Conservation (phyloP, 2,113 vertebrate genomes). For the Bubo bubo region DNA sequence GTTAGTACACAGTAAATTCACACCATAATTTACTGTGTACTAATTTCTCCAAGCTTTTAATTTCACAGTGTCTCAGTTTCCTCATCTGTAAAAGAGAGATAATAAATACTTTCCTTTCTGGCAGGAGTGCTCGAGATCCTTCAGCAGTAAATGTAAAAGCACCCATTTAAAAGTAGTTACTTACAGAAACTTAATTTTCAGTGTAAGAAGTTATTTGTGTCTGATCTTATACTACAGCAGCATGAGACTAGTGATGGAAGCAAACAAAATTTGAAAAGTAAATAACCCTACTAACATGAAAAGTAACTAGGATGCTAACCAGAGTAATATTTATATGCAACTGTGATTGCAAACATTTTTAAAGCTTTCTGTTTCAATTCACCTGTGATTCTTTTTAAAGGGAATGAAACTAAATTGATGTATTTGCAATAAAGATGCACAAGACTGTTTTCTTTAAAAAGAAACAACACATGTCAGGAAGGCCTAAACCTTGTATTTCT, state of each 20-base stretch:
- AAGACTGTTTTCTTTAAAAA: neutral
- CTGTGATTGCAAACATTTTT: neutral
- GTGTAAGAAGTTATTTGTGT: slow-evolving; percentile 9
- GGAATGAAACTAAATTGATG: neutral
- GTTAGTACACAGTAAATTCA: slow-evolving; percentile 55
- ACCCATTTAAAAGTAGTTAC: slow-evolving; percentile 32
- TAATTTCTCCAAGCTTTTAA: slow-evolving; percentile 68
- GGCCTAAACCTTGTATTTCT: neutral
- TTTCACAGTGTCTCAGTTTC: slow-evolving; percentile 67
- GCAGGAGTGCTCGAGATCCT: neutral
- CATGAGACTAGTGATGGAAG: neutral
- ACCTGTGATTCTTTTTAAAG: neutral
- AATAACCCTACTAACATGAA: neutral
- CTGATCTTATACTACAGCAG: slow-evolving; percentile 3
- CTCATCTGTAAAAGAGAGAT: slow-evolving; percentile 65
- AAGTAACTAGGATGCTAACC: neutral
- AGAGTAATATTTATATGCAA: neutral
- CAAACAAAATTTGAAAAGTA: neutral
- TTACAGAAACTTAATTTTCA: slow-evolving; percentile 32
- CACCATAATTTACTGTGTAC: slow-evolving; percentile 57
- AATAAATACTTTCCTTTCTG: slow-evolving; percentile 66
- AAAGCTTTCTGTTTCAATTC: slow-evolving; percentile 13
- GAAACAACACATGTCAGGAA: slow-evolving; percentile 11
- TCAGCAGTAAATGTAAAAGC: slow-evolving; percentile 44
- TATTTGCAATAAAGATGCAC: neutral